These are phyloP conservation scores for Pediacus dermestoides DNA, from an alignment of 2,888 invertebrate genomes.

Conservation along the genomic window DNA sequence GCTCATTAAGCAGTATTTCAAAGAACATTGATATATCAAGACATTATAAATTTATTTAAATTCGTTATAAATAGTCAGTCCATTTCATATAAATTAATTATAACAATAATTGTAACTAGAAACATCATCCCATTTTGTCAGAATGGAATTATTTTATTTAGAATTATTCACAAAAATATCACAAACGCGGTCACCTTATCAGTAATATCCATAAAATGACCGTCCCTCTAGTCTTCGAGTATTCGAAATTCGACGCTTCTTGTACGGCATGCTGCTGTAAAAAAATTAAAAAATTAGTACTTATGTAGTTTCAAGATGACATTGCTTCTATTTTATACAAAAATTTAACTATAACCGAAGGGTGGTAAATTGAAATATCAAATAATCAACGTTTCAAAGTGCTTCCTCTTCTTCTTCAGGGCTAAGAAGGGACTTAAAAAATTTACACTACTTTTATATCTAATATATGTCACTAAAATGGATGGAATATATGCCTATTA, in stretches of 20 bases:
- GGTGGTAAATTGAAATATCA: no score
- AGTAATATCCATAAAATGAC: conserved; percentile 18
- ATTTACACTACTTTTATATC: no score
- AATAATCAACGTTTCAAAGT: no score
- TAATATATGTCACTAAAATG: no score
- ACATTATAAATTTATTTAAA: conserved; percentile 35
- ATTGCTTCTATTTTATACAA: conserved; percentile 22
- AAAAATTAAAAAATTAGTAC: conserved; percentile 1
- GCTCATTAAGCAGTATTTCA: conserved; percentile 42
- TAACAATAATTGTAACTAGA: conserved; percentile 33
- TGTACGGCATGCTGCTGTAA: conserved; percentile 4
- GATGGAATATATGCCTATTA: no score
- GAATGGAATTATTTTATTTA: conserved; percentile 30
- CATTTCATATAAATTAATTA: conserved; percentile 31
- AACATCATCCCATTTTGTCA: conserved; percentile 16
- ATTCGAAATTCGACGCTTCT: conserved; percentile 24
- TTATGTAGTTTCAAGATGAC: no score
- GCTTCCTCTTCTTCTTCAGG: no score
- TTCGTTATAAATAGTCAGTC: conserved; percentile 41
- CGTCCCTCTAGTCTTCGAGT: conserved; percentile 23
- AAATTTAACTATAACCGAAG: conserved; percentile 37
- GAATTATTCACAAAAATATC: conserved; percentile 45
- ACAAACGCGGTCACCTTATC: conserved; percentile 40
- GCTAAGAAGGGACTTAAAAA: no score
- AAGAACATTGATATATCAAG: conserved; percentile 44